A percentile compares a stretch with the other conserved stretches of the same genome.
phyloP scores from a whole-genome alignment of 2,113 vertebrate genomes.

The Aphyosemion australe region DNA sequence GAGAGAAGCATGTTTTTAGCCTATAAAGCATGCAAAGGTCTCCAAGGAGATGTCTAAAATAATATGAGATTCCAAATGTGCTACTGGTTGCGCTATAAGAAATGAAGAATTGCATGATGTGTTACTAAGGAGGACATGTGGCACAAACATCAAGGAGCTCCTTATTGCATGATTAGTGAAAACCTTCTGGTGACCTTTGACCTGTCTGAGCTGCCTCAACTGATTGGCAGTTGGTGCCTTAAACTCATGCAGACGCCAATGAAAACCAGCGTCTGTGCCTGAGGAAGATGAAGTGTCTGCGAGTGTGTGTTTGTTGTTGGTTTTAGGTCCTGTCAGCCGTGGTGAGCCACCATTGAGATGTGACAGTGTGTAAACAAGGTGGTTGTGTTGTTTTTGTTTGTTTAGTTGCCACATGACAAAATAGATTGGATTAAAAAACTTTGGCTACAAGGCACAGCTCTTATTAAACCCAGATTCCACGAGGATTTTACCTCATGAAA shows the following conservation, averaged over 20 bases:
- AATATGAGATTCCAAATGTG: too few relatives aligned
- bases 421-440: neutral
- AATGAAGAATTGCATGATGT: too few relatives aligned
- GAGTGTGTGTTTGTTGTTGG: slow-evolving; percentile 22
- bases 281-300: slow-evolving; percentile 16
- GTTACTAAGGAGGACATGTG: too few relatives aligned
- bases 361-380: slow-evolving; percentile 40
- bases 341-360: slow-evolving; percentile 10
- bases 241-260: too few relatives aligned
- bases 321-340: slow-evolving; percentile 26
- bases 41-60: too few relatives aligned
- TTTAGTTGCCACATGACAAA: neutral
- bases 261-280: neutral
- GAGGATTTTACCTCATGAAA: slow-evolving; percentile 7
- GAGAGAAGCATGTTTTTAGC: neutral
- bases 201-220: too few relatives aligned
- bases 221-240: too few relatives aligned
- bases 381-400: slow-evolving; percentile 15
- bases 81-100: too few relatives aligned
- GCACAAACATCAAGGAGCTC: too few relatives aligned
- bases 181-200: too few relatives aligned
- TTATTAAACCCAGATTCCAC: slow-evolving; percentile 17
- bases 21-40: too few relatives aligned
- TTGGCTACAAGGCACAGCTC: slow-evolving; percentile 10
- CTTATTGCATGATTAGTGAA: too few relatives aligned